Evolutionary conservation across 2,888 invertebrate genomes (phyloP).

Genomic region (Dasypolia templi): DNA sequence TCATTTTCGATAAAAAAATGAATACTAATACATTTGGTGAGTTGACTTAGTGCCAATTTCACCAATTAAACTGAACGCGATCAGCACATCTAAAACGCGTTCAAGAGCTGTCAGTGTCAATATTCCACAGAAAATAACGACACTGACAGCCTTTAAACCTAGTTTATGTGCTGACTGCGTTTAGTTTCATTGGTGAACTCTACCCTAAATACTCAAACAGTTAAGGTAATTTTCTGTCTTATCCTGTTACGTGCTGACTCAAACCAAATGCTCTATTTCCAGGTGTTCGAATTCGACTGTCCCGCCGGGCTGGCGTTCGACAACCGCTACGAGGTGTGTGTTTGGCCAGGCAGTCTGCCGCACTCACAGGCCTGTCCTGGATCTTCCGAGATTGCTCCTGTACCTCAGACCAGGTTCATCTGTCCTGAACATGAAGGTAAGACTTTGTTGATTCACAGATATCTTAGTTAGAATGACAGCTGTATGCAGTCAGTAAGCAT

Average conservation of each 20-base stretch:
- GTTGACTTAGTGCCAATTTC: too few relatives aligned
- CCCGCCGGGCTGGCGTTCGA: constrained; percentile 95
- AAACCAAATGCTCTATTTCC: background rate
- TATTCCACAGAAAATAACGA: too few relatives aligned
- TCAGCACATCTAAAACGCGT: too few relatives aligned
- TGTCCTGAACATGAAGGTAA: constrained; percentile 92
- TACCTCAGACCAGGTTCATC: constrained; percentile 92
- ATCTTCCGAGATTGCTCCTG: constrained; percentile 94
- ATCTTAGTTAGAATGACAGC: background rate
- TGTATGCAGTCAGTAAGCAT: background rate
- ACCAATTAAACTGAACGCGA: too few relatives aligned
- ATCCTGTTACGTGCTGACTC: background rate
- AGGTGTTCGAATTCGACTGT: constrained; percentile 94
- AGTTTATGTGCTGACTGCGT: too few relatives aligned
- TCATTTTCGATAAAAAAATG: too few relatives aligned
- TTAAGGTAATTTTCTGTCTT: background rate
- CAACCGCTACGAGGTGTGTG: constrained; percentile 94
- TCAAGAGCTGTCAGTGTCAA: too few relatives aligned
- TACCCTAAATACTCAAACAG: background rate
- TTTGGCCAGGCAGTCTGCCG: constrained; percentile 94
- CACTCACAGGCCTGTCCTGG: constrained; percentile 94
- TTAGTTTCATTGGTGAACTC: too few relatives aligned
- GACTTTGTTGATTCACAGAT: background rate
- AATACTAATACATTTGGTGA: too few relatives aligned
- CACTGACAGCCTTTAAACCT: too few relatives aligned